phyloP scores from a whole-genome alignment of 2,888 invertebrate genomes.

The Diadegma fenestrale region DNA sequence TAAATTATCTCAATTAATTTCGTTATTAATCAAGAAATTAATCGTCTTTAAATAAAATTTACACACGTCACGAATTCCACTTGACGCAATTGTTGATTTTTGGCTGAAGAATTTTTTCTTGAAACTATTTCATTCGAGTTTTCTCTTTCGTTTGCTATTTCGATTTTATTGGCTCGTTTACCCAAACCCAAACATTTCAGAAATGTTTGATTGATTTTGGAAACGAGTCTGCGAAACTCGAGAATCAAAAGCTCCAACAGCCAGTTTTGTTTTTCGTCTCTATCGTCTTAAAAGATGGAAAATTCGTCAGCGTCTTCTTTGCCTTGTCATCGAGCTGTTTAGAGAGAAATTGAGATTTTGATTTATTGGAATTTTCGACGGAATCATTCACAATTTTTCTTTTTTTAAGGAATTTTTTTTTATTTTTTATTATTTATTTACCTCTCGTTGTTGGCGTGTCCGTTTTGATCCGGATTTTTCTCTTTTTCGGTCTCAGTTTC shows the following conservation, averaged over 20 bases:
- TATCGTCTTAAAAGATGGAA: background rate
- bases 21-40: background rate
- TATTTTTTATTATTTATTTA: slow-evolving; percentile 59
- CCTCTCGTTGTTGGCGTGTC: slow-evolving; percentile 71
- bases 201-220: slow-evolving; percentile 35
- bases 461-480: slow-evolving; percentile 68
- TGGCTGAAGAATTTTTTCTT: background rate
- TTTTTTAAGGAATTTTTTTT: background rate
- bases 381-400: background rate
- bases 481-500: slow-evolving; percentile 66
- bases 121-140: background rate
- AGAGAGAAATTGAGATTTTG: background rate
- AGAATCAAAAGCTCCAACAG: slow-evolving; percentile 12
- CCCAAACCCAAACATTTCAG: slow-evolving; percentile 72
- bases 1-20: background rate
- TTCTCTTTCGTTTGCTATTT: slow-evolving; percentile 28
- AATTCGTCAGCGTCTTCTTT: slow-evolving; percentile 52
- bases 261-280: slow-evolving; percentile 18
- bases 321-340: slow-evolving; percentile 54
- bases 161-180: slow-evolving; percentile 45
- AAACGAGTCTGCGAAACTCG: slow-evolving; percentile 39
- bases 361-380: background rate
- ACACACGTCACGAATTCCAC: background rate
- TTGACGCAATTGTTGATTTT: background rate
- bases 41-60: background rate